Percentiles rank a stretch among this genome's conserved stretches.
phyloP scores from a whole-genome alignment of 2,797 vertebrate species.

The Crocidura indochinensis region DNA sequence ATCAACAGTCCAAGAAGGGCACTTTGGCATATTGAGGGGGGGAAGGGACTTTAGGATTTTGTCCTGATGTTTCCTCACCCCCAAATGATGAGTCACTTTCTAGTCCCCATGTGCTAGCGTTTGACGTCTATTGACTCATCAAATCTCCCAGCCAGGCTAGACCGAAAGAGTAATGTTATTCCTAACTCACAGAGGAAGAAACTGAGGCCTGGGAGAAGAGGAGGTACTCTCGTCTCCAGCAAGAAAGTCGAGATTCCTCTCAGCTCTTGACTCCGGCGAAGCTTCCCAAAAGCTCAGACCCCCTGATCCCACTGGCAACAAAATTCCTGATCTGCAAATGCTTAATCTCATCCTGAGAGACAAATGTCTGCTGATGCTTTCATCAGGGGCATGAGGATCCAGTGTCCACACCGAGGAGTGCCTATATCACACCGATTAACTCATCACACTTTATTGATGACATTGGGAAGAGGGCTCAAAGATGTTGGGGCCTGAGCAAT shows the following conservation, averaged over 20 bases:
- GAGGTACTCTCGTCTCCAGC: too few relatives aligned
- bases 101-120: too few relatives aligned
- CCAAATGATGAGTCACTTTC: not conserved
- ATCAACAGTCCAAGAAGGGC: constrained; percentile 35
- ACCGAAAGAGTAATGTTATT: not conserved
- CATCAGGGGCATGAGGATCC: not conserved
- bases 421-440: not conserved
- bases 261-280: too few relatives aligned
- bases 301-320: too few relatives aligned
- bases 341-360: constrained; percentile 69
- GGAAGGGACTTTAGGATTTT: not conserved
- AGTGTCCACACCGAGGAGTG: not conserved
- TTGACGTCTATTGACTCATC: not conserved
- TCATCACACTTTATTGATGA: constrained; percentile 9
- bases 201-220: constrained; percentile 9
- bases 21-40: not conserved
- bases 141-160: not conserved
- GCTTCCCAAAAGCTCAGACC: too few relatives aligned
- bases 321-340: constrained; percentile 50
- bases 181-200: constrained; percentile 38
- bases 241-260: too few relatives aligned
- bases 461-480: not conserved
- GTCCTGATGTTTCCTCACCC: not conserved
- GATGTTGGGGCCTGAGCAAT: not conserved
- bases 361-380: constrained; percentile 45